Percentiles rank a stretch among this genome's conserved stretches.
phyloP scores from a whole-genome alignment of 2,888 invertebrate genomes.

The Idaea biselata region DNA sequence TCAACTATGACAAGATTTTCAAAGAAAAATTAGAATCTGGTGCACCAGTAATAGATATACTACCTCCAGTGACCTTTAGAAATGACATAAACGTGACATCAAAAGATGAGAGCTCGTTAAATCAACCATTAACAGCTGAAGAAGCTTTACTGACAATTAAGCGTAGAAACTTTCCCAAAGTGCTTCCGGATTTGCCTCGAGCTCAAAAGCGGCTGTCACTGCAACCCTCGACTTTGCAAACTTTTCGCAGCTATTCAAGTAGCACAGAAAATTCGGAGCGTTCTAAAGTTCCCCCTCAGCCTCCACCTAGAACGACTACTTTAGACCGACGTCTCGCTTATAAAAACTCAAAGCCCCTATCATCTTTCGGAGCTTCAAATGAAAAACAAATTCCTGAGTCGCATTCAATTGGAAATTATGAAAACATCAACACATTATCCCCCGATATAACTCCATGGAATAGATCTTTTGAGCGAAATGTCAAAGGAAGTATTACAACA shows the following conservation, averaged over 20 bases:
- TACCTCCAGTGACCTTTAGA: constrained; percentile 71
- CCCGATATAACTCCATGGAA: constrained; percentile 36
- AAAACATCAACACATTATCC: constrained; percentile 61
- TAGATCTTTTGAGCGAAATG: constrained; percentile 47
- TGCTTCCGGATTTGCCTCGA: constrained; percentile 87
- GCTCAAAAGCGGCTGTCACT: constrained; percentile 83
- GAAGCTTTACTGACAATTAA: constrained; percentile 87
- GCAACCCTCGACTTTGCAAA: constrained; percentile 77
- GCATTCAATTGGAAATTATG: constrained; percentile 50
- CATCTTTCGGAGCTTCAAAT: constrained; percentile 57
- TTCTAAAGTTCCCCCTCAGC: constrained; percentile 82
- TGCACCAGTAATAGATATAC: constrained; percentile 50
- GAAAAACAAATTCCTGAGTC: constrained; percentile 47
- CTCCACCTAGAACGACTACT: constrained; percentile 88
- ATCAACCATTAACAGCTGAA: constrained; percentile 80
- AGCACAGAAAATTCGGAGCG: constrained; percentile 55
- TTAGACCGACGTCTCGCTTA: constrained; percentile 80
- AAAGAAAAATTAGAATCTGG: constrained; percentile 52
- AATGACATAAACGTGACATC: constrained; percentile 89
- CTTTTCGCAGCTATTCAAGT: constrained; percentile 54
- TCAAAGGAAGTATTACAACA: constrained; percentile 29
- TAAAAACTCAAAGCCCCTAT: constrained; percentile 62
- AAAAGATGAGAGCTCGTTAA: constrained; percentile 75
- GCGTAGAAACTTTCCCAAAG: constrained; percentile 91
- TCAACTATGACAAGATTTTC: constrained; percentile 67